Evolutionary conservation across 2,797 vertebrate species (phyloP), one percentile per base, ranked within the genome.

Genomic region (Chloroceryle amazona): DNA sequence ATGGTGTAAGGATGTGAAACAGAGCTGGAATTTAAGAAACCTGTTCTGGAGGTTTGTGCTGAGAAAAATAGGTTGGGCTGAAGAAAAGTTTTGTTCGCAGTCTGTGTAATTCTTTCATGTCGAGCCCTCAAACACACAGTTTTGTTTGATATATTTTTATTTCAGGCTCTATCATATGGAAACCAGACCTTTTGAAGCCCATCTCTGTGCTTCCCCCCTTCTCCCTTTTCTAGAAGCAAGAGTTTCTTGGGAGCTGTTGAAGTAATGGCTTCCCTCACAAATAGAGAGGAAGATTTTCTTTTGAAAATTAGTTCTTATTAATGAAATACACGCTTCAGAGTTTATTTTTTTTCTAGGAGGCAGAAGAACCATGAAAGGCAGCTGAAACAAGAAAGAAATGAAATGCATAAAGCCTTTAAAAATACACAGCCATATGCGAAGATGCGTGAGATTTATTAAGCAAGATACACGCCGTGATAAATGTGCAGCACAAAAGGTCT

Each of bases 301-400:
- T 72, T 57, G 67, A 44, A 60, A 66, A 58, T 41, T 35, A 4
- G 8, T 20, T 61, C 52, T 61, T 65, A 6, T 46, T 72, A 79
- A 65, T 6, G 13, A 93, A 92, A 78, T 25, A 17, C 41, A 26
- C 26, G 16, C n/a, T 81, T 51, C n/a, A 28, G 94, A 60, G 51
- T 79, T 68, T 25, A 8, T 25, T 51, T 49, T 47, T 47, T 51
- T 63, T 90, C 54, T 23, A 31, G 83, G 86, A 89, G 70, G 70
- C 62, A 84, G 70, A 73, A 80, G 7, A 81, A 33, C 73, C 49
- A 31, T 39, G 83, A 90, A 86, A 96, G 70, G 66, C 86, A 92
- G 70, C 21, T 41, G 13, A 92, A 86, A 57, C 41, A 86, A 79
- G 76, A 76, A 74, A 87, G 51, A 22, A 86, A 86, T 14, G 12